Evolutionary conservation across 2,113 vertebrate species (phyloP).

Genomic region (Herpetotheres cachinnans): DNA sequence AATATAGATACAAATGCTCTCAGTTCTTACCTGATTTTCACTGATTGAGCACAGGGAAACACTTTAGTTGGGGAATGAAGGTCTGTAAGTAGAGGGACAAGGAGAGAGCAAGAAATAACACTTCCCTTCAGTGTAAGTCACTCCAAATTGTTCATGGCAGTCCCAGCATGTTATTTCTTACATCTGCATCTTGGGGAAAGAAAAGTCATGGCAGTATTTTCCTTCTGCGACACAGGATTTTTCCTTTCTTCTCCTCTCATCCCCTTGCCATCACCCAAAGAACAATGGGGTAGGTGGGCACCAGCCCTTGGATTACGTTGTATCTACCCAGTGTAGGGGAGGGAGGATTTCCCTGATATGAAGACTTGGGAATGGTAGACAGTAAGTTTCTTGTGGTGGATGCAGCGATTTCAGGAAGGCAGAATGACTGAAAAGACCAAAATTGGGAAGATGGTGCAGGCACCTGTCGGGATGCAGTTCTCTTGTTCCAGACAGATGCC

Average conservation of each 20-base stretch:
- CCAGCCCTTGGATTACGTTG: neutral
- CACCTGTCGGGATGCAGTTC: neutral
- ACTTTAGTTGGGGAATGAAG: neutral
- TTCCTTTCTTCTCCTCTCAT: neutral
- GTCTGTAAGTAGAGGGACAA: neutral
- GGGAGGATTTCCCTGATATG: neutral
- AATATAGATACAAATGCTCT: neutral
- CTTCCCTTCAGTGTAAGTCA: neutral
- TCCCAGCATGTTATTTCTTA: neutral
- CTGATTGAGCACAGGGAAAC: neutral
- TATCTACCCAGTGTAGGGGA: neutral
- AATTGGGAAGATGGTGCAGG: neutral
- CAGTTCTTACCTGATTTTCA: neutral
- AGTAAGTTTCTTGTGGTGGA: neutral
- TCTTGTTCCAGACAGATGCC: neutral
- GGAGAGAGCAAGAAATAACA: neutral
- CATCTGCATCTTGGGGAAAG: fast-evolving
- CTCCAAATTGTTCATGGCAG: neutral
- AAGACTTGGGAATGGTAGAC: neutral
- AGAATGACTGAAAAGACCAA: neutral
- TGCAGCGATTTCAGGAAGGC: neutral
- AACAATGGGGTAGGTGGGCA: neutral
- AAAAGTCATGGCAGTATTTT: neutral
- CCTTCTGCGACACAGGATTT: neutral
- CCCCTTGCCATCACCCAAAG: neutral